phyloP scores from a whole-genome alignment of 2,888 invertebrate genomes.

The Caenorhabditis panamensis region DNA sequence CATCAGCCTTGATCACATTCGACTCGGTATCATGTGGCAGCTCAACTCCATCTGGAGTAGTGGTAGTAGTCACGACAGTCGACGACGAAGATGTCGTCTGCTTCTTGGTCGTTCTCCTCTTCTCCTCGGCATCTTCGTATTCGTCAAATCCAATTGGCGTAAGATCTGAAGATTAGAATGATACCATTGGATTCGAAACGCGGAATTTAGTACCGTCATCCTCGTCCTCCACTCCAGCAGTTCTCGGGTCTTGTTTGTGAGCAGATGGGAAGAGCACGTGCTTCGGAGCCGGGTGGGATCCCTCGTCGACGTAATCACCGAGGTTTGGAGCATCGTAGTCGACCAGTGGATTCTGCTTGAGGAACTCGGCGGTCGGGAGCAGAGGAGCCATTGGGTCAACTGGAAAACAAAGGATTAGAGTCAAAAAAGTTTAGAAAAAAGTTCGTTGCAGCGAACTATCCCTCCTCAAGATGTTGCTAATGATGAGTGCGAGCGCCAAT shows the following conservation, averaged over 20 bases:
- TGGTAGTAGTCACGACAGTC: slow-evolving; percentile 21
- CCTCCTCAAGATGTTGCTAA: slow-evolving; percentile 16
- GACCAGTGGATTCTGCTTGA: slow-evolving; percentile 76
- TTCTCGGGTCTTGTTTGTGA: slow-evolving; percentile 64
- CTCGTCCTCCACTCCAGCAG: slow-evolving; percentile 65
- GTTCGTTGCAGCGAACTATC: background rate
- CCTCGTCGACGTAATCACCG: slow-evolving; percentile 62
- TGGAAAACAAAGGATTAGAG: slow-evolving; percentile 31
- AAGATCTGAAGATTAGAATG: slow-evolving; percentile 63
- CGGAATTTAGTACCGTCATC: slow-evolving; percentile 46
- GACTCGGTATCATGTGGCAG: slow-evolving; percentile 46
- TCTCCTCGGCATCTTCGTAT: slow-evolving; percentile 65
- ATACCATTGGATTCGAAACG: background rate
- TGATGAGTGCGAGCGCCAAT: slow-evolving; percentile 45
- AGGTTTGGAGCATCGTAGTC: slow-evolving; percentile 73
- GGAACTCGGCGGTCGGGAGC: slow-evolving; percentile 70
- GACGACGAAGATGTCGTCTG: slow-evolving; percentile 3
- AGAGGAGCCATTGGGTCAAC: slow-evolving; percentile 72
- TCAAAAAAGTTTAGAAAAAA: background rate
- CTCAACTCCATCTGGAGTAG: slow-evolving; percentile 41
- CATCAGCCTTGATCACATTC: slow-evolving; percentile 29
- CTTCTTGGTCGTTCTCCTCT: slow-evolving; percentile 27
- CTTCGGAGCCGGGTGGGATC: slow-evolving; percentile 64
- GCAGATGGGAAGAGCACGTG: slow-evolving; percentile 69
- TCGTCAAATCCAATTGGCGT: slow-evolving; percentile 72